A percentile compares a stretch with the other conserved stretches of the same genome.
Evolutionary conservation across 2,113 vertebrate genomes (phyloP).

Genomic region (Syrrhaptes paradoxus): DNA sequence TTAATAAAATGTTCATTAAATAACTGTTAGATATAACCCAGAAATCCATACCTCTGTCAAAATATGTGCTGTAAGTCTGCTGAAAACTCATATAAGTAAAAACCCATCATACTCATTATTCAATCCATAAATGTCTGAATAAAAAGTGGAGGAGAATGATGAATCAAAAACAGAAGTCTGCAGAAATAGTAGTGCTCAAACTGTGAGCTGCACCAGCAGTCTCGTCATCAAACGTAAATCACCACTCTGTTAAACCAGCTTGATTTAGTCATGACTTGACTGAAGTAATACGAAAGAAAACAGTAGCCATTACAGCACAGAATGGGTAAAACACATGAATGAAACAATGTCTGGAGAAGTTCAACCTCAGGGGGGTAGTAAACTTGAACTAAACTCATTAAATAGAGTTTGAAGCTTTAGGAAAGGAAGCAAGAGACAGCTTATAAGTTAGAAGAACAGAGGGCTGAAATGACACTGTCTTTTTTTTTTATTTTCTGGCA

Average conservation of each 20-base stretch:
- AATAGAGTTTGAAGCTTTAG: neutral
- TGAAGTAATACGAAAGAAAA: neutral
- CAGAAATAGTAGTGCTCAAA: neutral
- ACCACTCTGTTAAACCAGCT: neutral
- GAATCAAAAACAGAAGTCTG: neutral
- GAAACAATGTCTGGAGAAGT: constrained; percentile 16
- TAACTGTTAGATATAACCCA: neutral
- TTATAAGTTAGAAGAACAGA: neutral
- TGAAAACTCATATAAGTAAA: neutral
- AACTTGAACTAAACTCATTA: neutral
- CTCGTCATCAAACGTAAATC: constrained; percentile 13
- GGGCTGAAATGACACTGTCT: neutral
- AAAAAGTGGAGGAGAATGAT: neutral
- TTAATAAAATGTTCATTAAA: constrained; percentile 19
- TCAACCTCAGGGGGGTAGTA: neutral
- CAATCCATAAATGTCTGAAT: neutral
- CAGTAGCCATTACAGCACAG: neutral
- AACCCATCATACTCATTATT: neutral
- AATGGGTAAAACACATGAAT: neutral
- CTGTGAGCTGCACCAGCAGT: neutral
- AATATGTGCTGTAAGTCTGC: neutral
- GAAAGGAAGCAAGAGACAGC: neutral
- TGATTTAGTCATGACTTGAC: neutral
- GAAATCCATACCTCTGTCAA: neutral
- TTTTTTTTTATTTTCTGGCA: neutral